Percentiles rank a stretch among this genome's conserved stretches.
These are phyloP conservation scores for Chloropsis hardwickii DNA, from an alignment of 2,113 vertebrate genomes.

Conservation along the genomic window DNA sequence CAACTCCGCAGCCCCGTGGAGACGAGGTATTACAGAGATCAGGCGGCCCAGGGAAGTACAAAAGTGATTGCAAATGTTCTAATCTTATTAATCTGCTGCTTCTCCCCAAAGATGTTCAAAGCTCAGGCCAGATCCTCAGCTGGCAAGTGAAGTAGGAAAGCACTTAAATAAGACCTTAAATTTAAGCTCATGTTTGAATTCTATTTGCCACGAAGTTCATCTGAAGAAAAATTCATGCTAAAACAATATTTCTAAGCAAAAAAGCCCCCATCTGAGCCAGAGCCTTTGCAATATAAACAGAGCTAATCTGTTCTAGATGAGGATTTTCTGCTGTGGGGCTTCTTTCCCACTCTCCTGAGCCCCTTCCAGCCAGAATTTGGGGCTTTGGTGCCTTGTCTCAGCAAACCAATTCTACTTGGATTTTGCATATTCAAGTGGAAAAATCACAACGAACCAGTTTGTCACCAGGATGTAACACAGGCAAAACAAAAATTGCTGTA, in stretches of 20 bases:
- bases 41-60: not conserved
- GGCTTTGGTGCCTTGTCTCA: not conserved
- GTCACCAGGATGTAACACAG: not conserved
- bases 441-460: not conserved
- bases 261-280: not conserved
- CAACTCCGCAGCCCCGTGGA: not conserved
- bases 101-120: slow-evolving; percentile 19
- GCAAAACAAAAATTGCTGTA: not conserved
- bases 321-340: slow-evolving; percentile 8
- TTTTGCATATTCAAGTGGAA: not conserved
- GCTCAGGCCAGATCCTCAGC: slow-evolving; percentile 10
- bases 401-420: not conserved
- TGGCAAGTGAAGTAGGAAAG: slow-evolving; percentile 24
- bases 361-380: not conserved
- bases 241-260: slow-evolving; percentile 18
- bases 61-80: slow-evolving; percentile 28
- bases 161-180: slow-evolving; percentile 57
- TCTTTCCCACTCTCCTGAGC: not conserved
- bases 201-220: slow-evolving; percentile 26
- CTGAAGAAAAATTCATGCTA: slow-evolving; percentile 25
- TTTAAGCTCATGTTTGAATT: slow-evolving; percentile 21
- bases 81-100: slow-evolving; percentile 42
- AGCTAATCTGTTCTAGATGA: slow-evolving; percentile 18
- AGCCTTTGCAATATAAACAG: slow-evolving; percentile 35
- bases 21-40: not conserved